phyloP scores from a whole-genome alignment of 2,797 vertebrate genomes.

The Paguma larvata region DNA sequence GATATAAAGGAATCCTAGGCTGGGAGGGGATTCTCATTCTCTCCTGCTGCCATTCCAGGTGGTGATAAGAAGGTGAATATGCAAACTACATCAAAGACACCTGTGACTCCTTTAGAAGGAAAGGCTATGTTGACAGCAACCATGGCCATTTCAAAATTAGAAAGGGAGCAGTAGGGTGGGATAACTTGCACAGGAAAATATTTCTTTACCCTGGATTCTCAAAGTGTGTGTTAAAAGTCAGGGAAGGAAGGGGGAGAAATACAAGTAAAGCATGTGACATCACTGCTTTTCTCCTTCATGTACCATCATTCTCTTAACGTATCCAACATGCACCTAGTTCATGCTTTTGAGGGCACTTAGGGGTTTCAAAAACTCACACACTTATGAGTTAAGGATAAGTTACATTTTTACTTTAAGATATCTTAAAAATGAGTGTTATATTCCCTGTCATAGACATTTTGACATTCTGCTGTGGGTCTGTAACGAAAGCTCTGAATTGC shows the following conservation, averaged over 20 bases:
- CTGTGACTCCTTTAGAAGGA: not conserved
- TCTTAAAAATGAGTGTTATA: not conserved
- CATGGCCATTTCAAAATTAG: not conserved
- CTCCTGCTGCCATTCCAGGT: not conserved
- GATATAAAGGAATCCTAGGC: not conserved
- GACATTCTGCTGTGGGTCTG: not conserved
- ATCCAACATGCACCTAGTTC: not conserved
- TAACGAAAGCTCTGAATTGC: conserved; percentile 28
- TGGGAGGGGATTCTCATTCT: not conserved
- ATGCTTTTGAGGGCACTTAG: not conserved
- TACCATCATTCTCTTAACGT: not conserved
- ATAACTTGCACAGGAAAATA: not conserved
- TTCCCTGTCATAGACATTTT: not conserved
- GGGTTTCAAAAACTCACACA: not conserved
- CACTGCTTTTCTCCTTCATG: not conserved
- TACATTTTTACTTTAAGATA: not conserved
- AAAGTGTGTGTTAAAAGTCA: not conserved
- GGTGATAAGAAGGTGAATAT: not conserved
- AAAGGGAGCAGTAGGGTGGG: not conserved
- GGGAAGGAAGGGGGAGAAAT: not conserved
- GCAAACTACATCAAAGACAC: not conserved
- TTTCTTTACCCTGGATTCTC: not conserved
- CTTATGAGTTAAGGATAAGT: not conserved
- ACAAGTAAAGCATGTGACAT: not conserved
- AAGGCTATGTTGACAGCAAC: not conserved